Conservation (phyloP, 1,140 invertebrate species). For the Penaeus chinensis region DNA sequence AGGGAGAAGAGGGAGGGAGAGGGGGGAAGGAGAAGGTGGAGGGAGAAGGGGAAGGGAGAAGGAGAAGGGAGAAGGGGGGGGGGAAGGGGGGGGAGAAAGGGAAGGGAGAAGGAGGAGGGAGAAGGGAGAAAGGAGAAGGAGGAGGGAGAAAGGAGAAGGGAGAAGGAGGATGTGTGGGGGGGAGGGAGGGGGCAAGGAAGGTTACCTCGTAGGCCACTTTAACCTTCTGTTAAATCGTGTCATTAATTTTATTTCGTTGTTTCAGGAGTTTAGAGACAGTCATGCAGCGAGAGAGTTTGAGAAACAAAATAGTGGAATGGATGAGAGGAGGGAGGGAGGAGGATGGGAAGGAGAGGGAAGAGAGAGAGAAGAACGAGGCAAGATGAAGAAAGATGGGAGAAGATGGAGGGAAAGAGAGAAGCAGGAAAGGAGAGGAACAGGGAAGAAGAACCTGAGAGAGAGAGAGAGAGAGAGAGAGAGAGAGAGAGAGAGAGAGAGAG, state of each 20-base stretch:
- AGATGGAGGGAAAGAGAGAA: background rate
- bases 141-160: background rate
- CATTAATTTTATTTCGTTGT: too few species aligned
- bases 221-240: too few species aligned
- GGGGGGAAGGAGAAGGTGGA: background rate
- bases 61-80: background rate
- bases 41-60: background rate
- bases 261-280: too few species aligned
- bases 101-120: background rate
- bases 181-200: too few species aligned
- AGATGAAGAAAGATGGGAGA: background rate
- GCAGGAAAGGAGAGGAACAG: background rate
- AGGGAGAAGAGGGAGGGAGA: background rate
- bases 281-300: background rate
- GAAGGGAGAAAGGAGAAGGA: background rate
- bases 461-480: constrained; percentile 1
- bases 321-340: background rate
- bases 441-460: background rate
- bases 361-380: background rate
- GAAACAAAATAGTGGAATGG: background rate
- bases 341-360: background rate
- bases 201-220: too few species aligned
- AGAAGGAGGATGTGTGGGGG: too few species aligned
- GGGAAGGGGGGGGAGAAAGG: background rate
- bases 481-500: background rate